Conservation (phyloP, 1,140 invertebrate species). For the Palaemon carinicauda region DNA sequence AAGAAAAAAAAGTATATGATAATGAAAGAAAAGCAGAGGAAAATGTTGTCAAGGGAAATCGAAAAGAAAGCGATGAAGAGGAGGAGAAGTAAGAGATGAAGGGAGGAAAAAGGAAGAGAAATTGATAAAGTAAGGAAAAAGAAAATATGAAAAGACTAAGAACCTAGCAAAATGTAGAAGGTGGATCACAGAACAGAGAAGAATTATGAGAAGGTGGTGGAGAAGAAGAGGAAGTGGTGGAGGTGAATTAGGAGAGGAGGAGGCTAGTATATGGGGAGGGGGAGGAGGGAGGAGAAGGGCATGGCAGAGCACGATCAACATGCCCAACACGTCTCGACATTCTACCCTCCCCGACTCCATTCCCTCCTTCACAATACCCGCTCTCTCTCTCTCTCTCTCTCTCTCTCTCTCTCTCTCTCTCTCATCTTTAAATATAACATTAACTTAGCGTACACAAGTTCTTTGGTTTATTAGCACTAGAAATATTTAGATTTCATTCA, state of each 20-base stretch:
- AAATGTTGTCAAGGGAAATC: background rate
- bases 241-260: background rate
- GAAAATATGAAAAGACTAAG: no score
- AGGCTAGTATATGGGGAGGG: background rate
- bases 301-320: slow-evolving; percentile 47
- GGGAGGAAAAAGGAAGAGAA: background rate
- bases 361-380: background rate
- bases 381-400: background rate
- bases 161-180: no score
- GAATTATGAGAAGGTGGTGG: background rate
- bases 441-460: no score
- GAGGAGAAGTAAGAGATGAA: background rate
- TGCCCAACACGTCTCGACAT: slow-evolving; percentile 42
- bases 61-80: background rate
- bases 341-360: background rate
- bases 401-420: background rate
- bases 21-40: background rate
- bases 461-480: no score
- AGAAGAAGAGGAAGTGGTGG: background rate
- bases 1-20: background rate
- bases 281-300: slow-evolving; percentile 22
- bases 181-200: background rate
- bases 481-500: no score
- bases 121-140: no score
- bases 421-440: no score